A percentile compares a stretch with the other conserved stretches of the same genome.
Conservation (phyloP, 2,113 vertebrate species). For the Chloebia gouldiae region DNA sequence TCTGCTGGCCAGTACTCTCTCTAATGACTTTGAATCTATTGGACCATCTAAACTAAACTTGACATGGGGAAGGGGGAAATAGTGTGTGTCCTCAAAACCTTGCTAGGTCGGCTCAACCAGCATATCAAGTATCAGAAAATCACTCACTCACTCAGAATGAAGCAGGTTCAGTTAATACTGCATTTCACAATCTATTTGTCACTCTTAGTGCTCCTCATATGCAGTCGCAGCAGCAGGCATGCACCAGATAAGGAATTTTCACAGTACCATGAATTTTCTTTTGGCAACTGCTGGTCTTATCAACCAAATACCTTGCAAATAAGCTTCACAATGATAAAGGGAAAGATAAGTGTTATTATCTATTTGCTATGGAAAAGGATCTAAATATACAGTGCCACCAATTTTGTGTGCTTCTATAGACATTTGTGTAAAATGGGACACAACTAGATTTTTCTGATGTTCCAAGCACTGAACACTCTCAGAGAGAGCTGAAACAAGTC, state of each 20-base stretch:
- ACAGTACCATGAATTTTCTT: neutral
- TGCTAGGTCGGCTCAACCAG: neutral
- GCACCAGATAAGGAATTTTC: neutral
- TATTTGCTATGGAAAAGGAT: neutral
- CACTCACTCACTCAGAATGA: neutral
- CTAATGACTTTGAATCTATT: neutral
- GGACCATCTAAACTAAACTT: neutral
- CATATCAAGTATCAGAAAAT: neutral
- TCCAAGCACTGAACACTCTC: neutral
- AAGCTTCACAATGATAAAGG: neutral
- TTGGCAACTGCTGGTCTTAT: neutral
- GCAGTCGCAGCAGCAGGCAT: neutral
- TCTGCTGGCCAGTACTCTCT: neutral
- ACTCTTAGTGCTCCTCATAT: neutral
- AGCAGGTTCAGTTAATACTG: neutral
- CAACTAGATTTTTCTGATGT: neutral
- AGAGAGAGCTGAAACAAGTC: neutral
- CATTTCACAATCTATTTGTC: neutral
- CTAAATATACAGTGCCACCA: neutral
- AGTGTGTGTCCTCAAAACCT: neutral
- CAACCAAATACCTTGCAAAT: neutral
- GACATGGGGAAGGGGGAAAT: fast-evolving
- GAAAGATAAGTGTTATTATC: neutral
- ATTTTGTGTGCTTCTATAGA: neutral
- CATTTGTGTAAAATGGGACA: neutral